Evolutionary conservation across 2,888 invertebrate genomes (phyloP), one percentile per base, ranked within the genome.

Genomic region (Macrostomum cliftonense): DNA sequence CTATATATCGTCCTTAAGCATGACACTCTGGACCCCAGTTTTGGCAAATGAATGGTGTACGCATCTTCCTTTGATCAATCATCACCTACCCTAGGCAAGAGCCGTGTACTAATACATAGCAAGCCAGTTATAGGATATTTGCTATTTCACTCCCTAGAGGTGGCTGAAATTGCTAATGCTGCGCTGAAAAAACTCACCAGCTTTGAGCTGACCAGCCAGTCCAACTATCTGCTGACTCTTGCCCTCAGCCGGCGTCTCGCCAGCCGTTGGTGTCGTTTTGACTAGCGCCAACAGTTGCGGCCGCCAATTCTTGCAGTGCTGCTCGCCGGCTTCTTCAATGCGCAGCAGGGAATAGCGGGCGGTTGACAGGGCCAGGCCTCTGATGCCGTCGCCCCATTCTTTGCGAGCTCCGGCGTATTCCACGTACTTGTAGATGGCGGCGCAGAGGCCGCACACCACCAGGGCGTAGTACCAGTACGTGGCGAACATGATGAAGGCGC

Each of bases 351-450:
- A 49, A 71, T 83, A 97, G 45, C 95, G 79, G n/a, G 97, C 97
- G 2, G 95, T 95, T 1, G 91, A 91, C 50, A 99, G 76, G 0
- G 93, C 93, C 61, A 99, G 76, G 74, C 97, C 97, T 46, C 93
- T 78, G 50, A 99, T 85, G 49, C 97, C 97, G 73, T 99, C 97
- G 53, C 97, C 97, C 97, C 97, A 99, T 77, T 99, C 97, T 68
- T 99, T 97, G 72, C 97, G 95, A 53, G 97, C 97, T 66, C 69
- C 70, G 56, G 68, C 68, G 55, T 67, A 70, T 56, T 70, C 69
- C 39, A 70, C 69, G 56, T 70, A 70, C 51, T 69, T 68, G 61
- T 70, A 70, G 53, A 70, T 62, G 50, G 59, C 58, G 21, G 59
- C 57, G 42, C 68, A 69, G 11, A 70, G 52, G 40, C 60, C 62